Base-by-base conservation (phyloP, 2,888 invertebrate genomes). In the Mermis nigrescens region DNA sequence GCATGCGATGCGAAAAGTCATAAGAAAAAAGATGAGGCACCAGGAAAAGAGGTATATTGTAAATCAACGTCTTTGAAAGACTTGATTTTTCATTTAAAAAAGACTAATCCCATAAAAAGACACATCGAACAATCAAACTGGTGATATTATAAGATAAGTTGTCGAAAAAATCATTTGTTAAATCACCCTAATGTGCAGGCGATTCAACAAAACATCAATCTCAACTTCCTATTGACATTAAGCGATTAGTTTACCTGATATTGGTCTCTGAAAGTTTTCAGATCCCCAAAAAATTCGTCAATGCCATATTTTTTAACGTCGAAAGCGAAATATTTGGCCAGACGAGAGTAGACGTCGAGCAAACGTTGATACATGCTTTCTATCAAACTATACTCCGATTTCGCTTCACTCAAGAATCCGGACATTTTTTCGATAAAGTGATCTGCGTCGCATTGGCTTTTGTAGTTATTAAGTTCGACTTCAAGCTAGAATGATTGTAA, bases 221-320 rank as follows among this genome's bases (percentile, higher is more conserved):
- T n/a, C n/a, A n/a, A n/a, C n/a, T n/a, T n/a, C n/a, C 12, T 19
- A 38, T 15, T 12, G 12, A 38, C 19, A 38, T 38, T 38, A 15
- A 19, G 12, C 38, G 19, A 38, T 19, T 38, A 29, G 15, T 80
- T 80, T 71, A 85, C 85, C 71, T 82, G 76, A 72, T 92, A 94
- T 29, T 84, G 81, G 71, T 90, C 88, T 73, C 90, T 91, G 74
- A 98, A 98, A 0, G 83, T 83, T 76, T 91, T 92, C 63, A 98
- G 80, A 71, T 98, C 95, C 0, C 81, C 81, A 74, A 95, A 92
- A 78, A 95, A 90, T 72, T 95, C 94, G 70, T 95, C 95, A 66
- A 92, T 80, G 0, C 85, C 82, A 71, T 94, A 95, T 74, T 95
- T 95, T 64, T 82, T 83, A 4, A 84, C 82, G 70, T 95, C 92